Evolutionary conservation across 1,140 invertebrate species (phyloP).

Genomic region (Chironomus tepperi): DNA sequence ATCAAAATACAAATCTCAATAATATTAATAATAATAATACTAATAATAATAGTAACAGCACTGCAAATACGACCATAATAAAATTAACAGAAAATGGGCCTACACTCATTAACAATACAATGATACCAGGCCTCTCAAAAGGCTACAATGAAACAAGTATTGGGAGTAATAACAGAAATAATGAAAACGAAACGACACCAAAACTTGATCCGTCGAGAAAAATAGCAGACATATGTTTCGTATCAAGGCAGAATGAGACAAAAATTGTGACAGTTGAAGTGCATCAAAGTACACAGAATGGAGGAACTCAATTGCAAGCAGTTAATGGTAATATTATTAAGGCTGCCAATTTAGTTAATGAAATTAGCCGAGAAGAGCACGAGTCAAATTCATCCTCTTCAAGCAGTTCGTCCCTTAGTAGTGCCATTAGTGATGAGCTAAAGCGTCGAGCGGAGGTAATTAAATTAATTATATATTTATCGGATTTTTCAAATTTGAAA

Average conservation of each 20-base stretch:
- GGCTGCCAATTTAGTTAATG: neutral
- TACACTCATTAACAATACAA: constrained; percentile 54
- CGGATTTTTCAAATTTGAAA: constrained; percentile 10
- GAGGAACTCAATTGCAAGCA: constrained; percentile 7
- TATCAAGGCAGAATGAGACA: constrained; percentile 41
- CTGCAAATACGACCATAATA: constrained; percentile 53
- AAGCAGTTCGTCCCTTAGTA: constrained; percentile 35
- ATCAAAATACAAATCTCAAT: neutral
- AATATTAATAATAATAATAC: constrained; percentile 17
- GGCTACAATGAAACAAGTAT: neutral
- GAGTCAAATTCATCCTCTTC: neutral
- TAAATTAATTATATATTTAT: too few relatives aligned
- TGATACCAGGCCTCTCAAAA: constrained; percentile 36
- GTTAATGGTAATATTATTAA: neutral
- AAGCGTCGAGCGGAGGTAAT: constrained; percentile 49
- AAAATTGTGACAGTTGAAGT: constrained; percentile 55
- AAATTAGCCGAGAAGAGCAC: neutral
- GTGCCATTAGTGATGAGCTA: constrained; percentile 50
- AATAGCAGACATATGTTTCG: constrained; percentile 32
- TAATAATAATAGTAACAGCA: constrained; percentile 27
- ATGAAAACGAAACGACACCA: neutral
- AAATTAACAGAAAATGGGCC: constrained; percentile 53
- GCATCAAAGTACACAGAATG: constrained; percentile 39
- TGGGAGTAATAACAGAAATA: neutral
- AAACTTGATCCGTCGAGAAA: constrained; percentile 22